A percentile compares a stretch with the other conserved stretches of the same genome.
These are phyloP conservation scores for Oligia fasciuncula DNA, from an alignment of 2,888 invertebrate genomes.

Conservation along the genomic window DNA sequence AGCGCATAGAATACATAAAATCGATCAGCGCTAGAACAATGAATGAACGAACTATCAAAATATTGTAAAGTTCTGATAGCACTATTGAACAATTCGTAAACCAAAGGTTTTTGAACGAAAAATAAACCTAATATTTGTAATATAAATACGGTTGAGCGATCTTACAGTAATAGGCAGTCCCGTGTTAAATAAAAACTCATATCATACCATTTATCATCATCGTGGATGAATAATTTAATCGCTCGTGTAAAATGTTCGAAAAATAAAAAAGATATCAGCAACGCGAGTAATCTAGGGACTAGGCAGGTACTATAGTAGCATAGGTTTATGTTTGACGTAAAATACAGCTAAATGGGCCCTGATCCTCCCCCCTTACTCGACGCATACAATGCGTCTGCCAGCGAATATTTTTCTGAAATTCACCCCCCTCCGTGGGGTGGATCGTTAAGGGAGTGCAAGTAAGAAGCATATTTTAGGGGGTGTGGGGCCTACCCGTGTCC, in stretches of 20 bases:
- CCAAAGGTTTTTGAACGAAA: not conserved
- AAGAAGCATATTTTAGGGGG: slow-evolving; percentile 75
- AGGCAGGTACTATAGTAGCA: slow-evolving; percentile 3
- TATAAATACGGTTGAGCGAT: slow-evolving; percentile 11
- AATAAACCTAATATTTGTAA: not conserved
- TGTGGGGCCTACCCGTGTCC: slow-evolving; percentile 79
- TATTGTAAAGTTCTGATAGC: not conserved
- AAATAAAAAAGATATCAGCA: slow-evolving; percentile 9
- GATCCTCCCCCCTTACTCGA: slow-evolving; percentile 53
- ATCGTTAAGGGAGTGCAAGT: slow-evolving; percentile 74
- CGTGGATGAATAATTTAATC: slow-evolving; percentile 22
- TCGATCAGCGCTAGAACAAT: too few relatives aligned
- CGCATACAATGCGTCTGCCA: slow-evolving; percentile 69
- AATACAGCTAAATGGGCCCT: slow-evolving; percentile 57
- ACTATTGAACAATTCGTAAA: not conserved
- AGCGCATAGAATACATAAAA: too few relatives aligned
- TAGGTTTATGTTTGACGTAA: slow-evolving; percentile 37
- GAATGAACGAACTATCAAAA: not conserved
- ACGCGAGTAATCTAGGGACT: slow-evolving; percentile 12
- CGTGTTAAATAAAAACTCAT: slow-evolving; percentile 25
- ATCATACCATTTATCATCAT: slow-evolving; percentile 37
- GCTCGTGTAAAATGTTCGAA: slow-evolving; percentile 8
- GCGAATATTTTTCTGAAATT: slow-evolving; percentile 64
- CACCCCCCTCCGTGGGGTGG: slow-evolving; percentile 63
- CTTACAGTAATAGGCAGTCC: slow-evolving; percentile 8